Percentiles rank a stretch among this genome's conserved stretches.
phyloP scores from a whole-genome alignment of 2,888 invertebrate species.

The Trichogramma dendrolimi region DNA sequence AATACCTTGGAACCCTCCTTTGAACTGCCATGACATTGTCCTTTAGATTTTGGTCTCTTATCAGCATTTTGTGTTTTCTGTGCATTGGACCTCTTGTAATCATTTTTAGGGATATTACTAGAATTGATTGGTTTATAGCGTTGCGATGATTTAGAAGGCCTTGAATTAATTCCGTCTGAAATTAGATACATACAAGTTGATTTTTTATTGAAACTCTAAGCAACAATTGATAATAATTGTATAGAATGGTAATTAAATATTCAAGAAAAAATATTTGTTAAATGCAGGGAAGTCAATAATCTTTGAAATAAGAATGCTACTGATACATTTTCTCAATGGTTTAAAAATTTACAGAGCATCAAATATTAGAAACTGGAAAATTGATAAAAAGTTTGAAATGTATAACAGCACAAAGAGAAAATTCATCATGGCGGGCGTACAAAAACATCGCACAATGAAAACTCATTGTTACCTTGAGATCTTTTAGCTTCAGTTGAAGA shows the following conservation, averaged over 20 bases:
- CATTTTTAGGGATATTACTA: slow-evolving; percentile 58
- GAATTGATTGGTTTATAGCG: slow-evolving; percentile 61
- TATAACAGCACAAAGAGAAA: no score
- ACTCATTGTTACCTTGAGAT: slow-evolving; percentile 59
- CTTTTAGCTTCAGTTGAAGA: slow-evolving; percentile 71
- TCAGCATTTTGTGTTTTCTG: slow-evolving; percentile 66
- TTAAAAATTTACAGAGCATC: background rate
- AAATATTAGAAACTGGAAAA: background rate
- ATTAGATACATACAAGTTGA: slow-evolving; percentile 12
- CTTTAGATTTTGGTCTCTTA: slow-evolving; percentile 70
- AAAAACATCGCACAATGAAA: background rate
- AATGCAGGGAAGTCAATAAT: no score
- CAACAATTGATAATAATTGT: no score
- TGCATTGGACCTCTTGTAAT: slow-evolving; percentile 64
- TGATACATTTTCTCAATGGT: no score
- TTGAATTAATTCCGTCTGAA: slow-evolving; percentile 44
- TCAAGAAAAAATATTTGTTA: no score
- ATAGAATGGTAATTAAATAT: no score
- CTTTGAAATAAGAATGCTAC: no score
- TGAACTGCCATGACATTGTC: slow-evolving; percentile 62
- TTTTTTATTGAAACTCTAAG: no score
- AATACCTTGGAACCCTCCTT: slow-evolving; percentile 65
- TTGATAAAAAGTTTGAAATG: no score
- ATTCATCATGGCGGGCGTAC: background rate
- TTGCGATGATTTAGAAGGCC: slow-evolving; percentile 54